Base-by-base conservation (phyloP, 1,140 invertebrate species). In the Mercenaria mercenaria region DNA sequence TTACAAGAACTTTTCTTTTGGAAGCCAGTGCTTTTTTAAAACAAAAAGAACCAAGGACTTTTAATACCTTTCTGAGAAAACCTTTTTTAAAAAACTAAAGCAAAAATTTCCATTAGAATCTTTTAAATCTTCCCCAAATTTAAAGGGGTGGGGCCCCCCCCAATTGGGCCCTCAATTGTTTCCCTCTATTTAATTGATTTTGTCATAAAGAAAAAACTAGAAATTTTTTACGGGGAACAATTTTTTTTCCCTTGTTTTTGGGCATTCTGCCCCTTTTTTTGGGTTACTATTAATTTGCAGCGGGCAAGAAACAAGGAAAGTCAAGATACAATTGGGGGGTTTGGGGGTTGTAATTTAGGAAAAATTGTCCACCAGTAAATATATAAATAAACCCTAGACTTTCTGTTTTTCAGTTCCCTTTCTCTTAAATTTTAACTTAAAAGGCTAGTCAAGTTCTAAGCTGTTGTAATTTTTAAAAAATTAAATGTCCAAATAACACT, bases 121-220 rank as follows among this genome's bases (percentile, higher is more conserved):
- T 20, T 20, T 56, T 56, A 56, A n/a, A n/a, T n/a, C n/a, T n/a
- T n/a, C n/a, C n/a, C 52, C 3, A 23, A 56, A 56, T 23, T 23
- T 20, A 56, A 20, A 20, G n/a, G n/a, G 52, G 52, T 56, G n/a
- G 52, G 8, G 15, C 52, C 52, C 52, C 52, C 52, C 20, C 52
- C 43, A 10, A 56, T 13, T 23, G 15, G 3, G 8, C 2, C 2
- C 52, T 56, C n/a, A n/a, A 56, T 56, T 56, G 52, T 20, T 56
- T 20, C n/a, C 3, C 52, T 23, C n/a, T n/a, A n/a, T 13, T 69
- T 34, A 69, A 69, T 69, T 39, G 29, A 69, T 39, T 32, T 69
- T 69, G 64, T 69, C 64, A 69, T 69, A 69, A 39, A 69, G 64
- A n/a, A 69, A 23, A 56, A 20, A 23, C 52, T 56, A 20, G 52